These are phyloP conservation scores for Syngnathus typhle DNA, from an alignment of 2,113 vertebrate species.

Conservation along the genomic window DNA sequence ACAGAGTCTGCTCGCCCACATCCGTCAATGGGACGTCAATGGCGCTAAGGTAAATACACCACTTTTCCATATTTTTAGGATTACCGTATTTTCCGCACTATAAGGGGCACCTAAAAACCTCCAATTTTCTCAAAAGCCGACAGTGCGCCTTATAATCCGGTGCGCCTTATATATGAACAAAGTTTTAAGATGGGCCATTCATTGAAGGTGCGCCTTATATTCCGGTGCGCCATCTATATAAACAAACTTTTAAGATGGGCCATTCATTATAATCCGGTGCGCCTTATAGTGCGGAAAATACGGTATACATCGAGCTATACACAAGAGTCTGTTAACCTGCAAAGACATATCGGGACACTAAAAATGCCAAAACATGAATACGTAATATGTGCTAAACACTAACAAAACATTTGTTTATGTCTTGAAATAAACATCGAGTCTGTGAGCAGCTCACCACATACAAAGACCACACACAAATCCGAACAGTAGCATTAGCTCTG, in stretches of 20 bases:
- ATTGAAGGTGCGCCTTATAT: too few species aligned
- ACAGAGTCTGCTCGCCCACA: slow-evolving; percentile 51
- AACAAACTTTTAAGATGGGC: too few species aligned
- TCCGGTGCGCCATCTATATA: too few species aligned
- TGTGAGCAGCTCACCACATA: not conserved
- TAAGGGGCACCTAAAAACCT: too few species aligned
- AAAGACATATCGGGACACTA: not conserved
- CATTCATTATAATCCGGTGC: too few species aligned
- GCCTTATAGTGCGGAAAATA: too few species aligned
- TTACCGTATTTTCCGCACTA: too few species aligned
- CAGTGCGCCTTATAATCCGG: too few species aligned
- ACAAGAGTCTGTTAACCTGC: not conserved
- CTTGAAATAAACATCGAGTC: not conserved
- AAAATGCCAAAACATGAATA: not conserved
- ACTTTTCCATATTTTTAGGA: not conserved
- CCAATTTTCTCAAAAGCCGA: too few species aligned
- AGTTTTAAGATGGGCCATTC: too few species aligned
- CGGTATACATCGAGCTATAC: too few species aligned
- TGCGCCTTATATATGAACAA: too few species aligned
- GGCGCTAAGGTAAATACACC: slow-evolving; percentile 67
- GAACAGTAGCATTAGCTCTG: not conserved
- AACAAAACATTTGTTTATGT: not conserved
- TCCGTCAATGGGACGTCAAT: slow-evolving; percentile 73
- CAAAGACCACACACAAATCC: not conserved
- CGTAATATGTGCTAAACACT: not conserved